Percentiles rank a stretch among this genome's conserved stretches.
Evolutionary conservation across 2,113 vertebrate genomes (phyloP).

Genomic region (Eonycteris spelaea): DNA sequence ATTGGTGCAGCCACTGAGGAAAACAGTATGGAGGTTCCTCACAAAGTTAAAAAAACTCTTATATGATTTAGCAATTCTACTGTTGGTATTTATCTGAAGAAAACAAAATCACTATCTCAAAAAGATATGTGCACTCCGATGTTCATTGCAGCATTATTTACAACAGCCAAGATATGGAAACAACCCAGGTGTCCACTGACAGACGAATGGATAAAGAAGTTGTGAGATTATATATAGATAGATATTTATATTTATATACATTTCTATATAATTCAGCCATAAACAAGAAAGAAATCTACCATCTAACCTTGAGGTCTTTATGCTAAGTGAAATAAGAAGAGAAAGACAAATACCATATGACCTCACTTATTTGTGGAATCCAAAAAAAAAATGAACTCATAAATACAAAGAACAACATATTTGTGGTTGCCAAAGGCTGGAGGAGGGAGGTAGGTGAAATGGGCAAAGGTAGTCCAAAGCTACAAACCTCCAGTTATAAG

Average conservation of each 20-base stretch:
- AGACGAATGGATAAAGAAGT: background rate
- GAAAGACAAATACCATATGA: background rate
- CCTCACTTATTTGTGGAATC: no score
- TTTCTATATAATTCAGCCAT: background rate
- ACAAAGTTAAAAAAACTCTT: background rate
- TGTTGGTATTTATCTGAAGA: background rate
- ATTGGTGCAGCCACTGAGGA: background rate
- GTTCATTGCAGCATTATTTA: background rate
- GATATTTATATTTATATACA: no score
- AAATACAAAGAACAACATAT: background rate
- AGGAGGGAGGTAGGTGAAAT: background rate
- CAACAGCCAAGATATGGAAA: background rate
- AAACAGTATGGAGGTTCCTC: background rate
- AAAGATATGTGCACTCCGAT: background rate
- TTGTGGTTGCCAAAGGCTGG: background rate
- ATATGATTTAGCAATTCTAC: background rate
- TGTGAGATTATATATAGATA: no score
- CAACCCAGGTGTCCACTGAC: background rate
- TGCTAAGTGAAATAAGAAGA: background rate
- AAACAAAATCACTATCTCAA: background rate
- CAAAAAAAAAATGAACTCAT: background rate
- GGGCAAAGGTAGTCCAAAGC: background rate
- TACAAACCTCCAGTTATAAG: background rate
- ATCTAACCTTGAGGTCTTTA: background rate
- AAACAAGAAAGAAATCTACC: background rate